Evolutionary conservation across 2,113 vertebrate species (phyloP).

Genomic region (Porphyrio hochstetteri): DNA sequence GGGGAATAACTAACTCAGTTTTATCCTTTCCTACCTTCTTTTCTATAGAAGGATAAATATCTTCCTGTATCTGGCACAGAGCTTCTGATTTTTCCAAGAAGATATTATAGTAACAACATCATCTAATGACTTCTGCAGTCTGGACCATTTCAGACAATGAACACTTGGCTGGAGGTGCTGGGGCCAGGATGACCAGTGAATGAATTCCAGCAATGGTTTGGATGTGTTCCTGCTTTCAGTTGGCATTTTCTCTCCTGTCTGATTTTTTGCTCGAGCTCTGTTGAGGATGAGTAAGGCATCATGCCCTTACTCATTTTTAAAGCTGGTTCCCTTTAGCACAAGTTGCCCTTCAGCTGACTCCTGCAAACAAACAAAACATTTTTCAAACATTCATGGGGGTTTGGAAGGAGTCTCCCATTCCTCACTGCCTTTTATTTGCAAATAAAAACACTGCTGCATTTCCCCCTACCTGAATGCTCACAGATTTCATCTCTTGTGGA

Average conservation of each 20-base stretch:
- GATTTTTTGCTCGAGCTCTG: background rate
- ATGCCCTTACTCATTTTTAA: background rate
- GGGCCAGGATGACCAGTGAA: background rate
- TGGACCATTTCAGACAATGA: background rate
- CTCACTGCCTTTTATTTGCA: background rate
- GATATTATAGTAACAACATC: background rate
- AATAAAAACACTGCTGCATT: background rate
- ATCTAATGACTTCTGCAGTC: constrained; percentile 8
- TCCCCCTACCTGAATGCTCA: background rate
- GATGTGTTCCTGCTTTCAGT: constrained; percentile 1
- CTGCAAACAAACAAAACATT: background rate
- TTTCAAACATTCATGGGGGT: background rate
- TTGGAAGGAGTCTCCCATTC: background rate
- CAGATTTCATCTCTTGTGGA: background rate
- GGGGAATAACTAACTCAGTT: background rate
- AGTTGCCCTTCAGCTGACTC: constrained; percentile 27
- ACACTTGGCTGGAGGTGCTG: background rate
- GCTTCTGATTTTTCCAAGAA: constrained; percentile 17
- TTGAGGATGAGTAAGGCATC: background rate
- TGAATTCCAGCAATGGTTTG: constrained; percentile 46
- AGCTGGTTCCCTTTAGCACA: constrained; percentile 19
- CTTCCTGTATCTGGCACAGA: background rate
- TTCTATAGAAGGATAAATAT: background rate
- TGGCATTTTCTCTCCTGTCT: background rate
- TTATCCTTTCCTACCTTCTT: background rate